Conservation (phyloP, 2,888 invertebrate genomes). For the Strigamia transsilvanica region DNA sequence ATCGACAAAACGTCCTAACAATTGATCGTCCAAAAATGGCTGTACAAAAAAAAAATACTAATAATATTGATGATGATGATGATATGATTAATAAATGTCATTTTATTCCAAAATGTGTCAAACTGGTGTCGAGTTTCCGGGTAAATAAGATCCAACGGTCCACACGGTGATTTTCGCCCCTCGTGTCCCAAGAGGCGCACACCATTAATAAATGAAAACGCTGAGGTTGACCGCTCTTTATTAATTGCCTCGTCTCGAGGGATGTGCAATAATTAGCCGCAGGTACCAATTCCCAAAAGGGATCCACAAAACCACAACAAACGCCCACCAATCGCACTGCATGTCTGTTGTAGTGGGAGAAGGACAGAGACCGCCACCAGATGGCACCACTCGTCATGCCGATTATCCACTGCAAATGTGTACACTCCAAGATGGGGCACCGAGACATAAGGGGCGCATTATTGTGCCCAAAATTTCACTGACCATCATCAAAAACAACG, state of each 20-base stretch:
- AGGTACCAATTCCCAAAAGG: constrained; percentile 42
- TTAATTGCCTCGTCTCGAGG: constrained; percentile 29
- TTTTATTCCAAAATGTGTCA: constrained; percentile 28
- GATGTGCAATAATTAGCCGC: constrained; percentile 31
- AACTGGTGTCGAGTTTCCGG: background rate
- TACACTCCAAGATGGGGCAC: no score
- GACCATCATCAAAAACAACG: no score
- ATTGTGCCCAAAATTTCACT: no score
- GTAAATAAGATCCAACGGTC: background rate
- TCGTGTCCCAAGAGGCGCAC: background rate
- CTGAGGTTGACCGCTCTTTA: constrained; percentile 45
- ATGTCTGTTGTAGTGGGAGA: background rate
- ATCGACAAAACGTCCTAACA: constrained; percentile 46
- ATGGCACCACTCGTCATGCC: constrained; percentile 11
- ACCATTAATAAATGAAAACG: constrained; percentile 33
- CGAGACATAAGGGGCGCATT: no score
- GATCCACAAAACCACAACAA: constrained; percentile 40
- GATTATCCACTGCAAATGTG: background rate
- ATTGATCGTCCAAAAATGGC: constrained; percentile 43
- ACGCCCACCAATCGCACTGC: background rate
- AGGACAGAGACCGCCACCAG: background rate
- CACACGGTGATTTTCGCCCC: background rate
- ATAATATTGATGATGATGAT: constrained; percentile 21
- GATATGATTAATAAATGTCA: constrained; percentile 47
- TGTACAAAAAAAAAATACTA: constrained; percentile 11